These are phyloP conservation scores for Pyrgilauda ruficollis DNA, from an alignment of 2,113 vertebrate genomes.

Conservation along the genomic window DNA sequence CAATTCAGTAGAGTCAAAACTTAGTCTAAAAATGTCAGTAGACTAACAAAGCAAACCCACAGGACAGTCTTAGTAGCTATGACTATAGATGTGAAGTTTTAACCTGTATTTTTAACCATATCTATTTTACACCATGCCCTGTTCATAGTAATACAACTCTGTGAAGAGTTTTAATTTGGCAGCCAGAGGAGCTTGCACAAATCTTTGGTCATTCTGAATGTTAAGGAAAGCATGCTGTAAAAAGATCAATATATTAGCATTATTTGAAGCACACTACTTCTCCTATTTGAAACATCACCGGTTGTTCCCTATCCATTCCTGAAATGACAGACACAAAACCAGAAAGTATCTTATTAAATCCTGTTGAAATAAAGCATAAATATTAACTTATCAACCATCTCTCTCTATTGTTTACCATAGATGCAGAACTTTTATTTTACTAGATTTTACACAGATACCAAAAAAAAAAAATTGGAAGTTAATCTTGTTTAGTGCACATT, in stretches of 20 bases:
- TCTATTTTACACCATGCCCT: neutral
- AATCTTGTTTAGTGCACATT: neutral
- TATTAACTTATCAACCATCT: neutral
- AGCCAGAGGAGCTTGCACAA: neutral
- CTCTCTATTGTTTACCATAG: neutral
- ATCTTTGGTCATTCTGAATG: neutral
- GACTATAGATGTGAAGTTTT: neutral
- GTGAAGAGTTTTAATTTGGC: neutral
- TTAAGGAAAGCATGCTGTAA: neutral
- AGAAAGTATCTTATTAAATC: neutral
- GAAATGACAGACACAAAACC: neutral
- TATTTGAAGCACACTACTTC: neutral
- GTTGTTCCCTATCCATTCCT: neutral
- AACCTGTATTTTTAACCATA: neutral
- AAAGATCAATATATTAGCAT: neutral
- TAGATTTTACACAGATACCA: neutral
- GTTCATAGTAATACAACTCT: neutral
- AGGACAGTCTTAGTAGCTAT: neutral
- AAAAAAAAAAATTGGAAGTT: neutral
- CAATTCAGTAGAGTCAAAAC: neutral
- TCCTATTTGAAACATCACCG: neutral
- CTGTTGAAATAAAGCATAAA: neutral
- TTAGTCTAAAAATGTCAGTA: neutral
- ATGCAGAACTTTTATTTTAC: neutral
- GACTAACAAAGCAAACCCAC: neutral